phyloP scores from a whole-genome alignment of 2,888 invertebrate species.

The Deroplatys truncata region DNA sequence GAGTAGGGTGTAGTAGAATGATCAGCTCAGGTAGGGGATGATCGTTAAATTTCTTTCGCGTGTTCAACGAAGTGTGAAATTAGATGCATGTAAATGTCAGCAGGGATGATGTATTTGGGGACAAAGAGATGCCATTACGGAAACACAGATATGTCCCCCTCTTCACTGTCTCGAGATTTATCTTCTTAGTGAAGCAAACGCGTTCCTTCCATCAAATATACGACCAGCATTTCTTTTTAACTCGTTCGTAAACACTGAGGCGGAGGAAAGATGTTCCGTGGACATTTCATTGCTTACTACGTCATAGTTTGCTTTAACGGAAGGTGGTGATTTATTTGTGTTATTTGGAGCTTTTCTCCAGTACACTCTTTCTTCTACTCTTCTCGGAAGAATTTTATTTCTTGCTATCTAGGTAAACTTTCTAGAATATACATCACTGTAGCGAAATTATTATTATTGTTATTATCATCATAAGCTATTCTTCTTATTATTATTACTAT shows the following conservation, averaged over 20 bases:
- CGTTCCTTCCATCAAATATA: neutral
- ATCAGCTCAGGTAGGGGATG: neutral
- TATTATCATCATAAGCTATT: no score
- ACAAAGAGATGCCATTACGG: neutral
- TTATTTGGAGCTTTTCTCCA: neutral
- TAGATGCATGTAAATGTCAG: neutral
- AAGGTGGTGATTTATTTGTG: neutral
- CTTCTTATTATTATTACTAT: no score
- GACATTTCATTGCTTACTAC: neutral
- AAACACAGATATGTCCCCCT: neutral
- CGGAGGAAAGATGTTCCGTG: neutral
- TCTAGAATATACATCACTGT: no score
- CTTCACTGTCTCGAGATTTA: neutral
- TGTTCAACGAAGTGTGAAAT: neutral
- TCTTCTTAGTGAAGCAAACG: neutral
- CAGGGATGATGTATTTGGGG: neutral
- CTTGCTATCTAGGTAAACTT: no score
- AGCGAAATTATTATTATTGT: no score
- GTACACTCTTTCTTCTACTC: no score
- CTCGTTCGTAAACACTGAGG: neutral
- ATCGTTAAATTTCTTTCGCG: neutral
- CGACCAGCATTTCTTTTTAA: neutral
- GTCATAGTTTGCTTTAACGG: neutral
- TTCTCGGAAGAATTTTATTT: no score
- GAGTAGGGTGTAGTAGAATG: neutral